A percentile compares a stretch with the other conserved stretches of the same genome.
phyloP scores from a whole-genome alignment of 2,797 vertebrate species.

The Anomalospiza imberbis region DNA sequence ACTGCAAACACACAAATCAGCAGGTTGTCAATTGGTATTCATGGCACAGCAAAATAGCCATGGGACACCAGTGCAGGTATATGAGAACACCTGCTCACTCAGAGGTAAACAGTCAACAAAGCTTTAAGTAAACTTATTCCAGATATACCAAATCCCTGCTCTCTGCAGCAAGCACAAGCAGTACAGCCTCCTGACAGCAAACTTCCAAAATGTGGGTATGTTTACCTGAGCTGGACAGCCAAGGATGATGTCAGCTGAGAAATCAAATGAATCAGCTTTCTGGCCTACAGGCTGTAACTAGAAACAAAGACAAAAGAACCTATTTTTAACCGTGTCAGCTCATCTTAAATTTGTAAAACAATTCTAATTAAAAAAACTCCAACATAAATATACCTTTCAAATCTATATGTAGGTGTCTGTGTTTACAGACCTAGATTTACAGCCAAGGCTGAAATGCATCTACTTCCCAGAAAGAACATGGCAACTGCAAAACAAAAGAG shows the following conservation, averaged over 20 bases:
- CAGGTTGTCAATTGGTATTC: background rate
- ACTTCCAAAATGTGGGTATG: background rate
- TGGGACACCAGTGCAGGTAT: background rate
- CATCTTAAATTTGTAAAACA: background rate
- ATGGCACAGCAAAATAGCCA: background rate
- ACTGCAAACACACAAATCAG: background rate
- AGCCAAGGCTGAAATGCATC: background rate
- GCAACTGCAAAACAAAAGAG: conserved; percentile 11
- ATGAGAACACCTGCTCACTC: background rate
- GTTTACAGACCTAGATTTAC: background rate
- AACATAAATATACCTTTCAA: background rate
- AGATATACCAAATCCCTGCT: background rate
- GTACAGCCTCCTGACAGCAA: background rate
- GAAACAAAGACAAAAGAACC: background rate
- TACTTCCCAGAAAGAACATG: background rate
- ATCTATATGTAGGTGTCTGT: background rate
- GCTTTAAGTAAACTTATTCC: background rate
- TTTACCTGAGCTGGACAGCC: conserved; percentile 86
- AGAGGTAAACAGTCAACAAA: background rate
- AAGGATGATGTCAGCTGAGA: conserved; percentile 67
- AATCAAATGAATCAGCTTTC: conserved; percentile 82
- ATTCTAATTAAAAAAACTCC: background rate
- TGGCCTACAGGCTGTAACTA: conserved; percentile 85
- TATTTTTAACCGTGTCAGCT: background rate
- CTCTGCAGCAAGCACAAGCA: background rate